Conservation (phyloP, 2,888 invertebrate genomes). For the Trissolcus japonicus region DNA sequence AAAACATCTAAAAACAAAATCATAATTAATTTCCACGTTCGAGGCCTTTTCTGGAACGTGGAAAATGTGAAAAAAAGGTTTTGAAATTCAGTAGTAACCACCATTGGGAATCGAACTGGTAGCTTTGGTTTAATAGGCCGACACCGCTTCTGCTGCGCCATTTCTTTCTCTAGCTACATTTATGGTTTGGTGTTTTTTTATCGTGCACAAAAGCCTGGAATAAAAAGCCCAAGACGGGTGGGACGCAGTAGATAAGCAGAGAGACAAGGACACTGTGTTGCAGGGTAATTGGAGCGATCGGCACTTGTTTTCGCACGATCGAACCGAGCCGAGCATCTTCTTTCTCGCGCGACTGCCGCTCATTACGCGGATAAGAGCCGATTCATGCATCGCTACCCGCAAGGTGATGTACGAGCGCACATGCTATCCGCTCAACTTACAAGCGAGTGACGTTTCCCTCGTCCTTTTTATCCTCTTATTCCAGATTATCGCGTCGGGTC, state of each 20-base stretch:
- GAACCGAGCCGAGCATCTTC: slow-evolving; percentile 64
- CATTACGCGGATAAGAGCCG: slow-evolving; percentile 61
- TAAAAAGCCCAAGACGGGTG: slow-evolving; percentile 11
- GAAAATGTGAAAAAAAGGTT: too few species aligned
- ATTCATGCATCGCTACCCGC: slow-evolving; percentile 55
- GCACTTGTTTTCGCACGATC: slow-evolving; percentile 73
- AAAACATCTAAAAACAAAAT: too few species aligned
- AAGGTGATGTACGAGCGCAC: slow-evolving; percentile 55
- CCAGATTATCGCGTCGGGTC: slow-evolving; percentile 2
- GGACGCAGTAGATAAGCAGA: slow-evolving; percentile 7
- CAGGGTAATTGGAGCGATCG: slow-evolving; percentile 73
- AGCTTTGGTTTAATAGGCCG: too few species aligned
- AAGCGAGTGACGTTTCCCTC: slow-evolving; percentile 48
- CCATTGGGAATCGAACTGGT: too few species aligned
- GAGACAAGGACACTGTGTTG: slow-evolving; percentile 27
- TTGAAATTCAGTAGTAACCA: too few species aligned
- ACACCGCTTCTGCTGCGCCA: not conserved
- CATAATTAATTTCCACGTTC: too few species aligned
- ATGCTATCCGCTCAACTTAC: slow-evolving; percentile 36
- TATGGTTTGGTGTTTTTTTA: not conserved
- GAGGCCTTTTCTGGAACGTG: too few species aligned
- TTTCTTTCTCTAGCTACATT: too few species aligned
- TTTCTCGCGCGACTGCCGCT: slow-evolving; percentile 57
- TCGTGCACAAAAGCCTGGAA: slow-evolving; percentile 4
- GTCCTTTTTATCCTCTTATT: slow-evolving; percentile 9